A percentile compares a stretch with the other conserved stretches of the same genome.
These are phyloP conservation scores for Phyllopteryx taeniolatus DNA, from an alignment of 2,113 vertebrate genomes.

Conservation along the genomic window DNA sequence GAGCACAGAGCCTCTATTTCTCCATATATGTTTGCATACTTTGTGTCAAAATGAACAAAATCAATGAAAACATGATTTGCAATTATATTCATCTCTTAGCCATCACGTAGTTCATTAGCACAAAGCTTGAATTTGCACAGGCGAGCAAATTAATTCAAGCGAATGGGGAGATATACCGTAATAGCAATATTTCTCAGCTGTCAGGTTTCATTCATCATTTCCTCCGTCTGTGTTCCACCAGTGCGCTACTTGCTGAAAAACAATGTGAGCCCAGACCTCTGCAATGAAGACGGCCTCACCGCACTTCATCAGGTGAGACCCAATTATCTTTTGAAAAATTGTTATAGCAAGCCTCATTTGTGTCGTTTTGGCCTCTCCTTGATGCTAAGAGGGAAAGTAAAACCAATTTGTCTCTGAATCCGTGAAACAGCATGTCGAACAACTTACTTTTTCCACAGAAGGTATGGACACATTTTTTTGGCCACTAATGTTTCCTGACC, in stretches of 20 bases:
- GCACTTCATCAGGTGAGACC: conserved; percentile 91
- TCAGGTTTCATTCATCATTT: conserved; percentile 8
- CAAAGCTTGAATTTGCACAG: not conserved
- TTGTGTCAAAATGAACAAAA: not conserved
- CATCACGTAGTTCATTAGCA: not conserved
- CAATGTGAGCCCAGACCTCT: conserved; percentile 90
- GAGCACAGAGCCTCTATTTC: too few species aligned
- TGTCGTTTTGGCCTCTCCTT: too few species aligned
- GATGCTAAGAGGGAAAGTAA: not conserved
- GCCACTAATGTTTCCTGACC: not conserved
- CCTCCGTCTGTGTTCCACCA: conserved; percentile 64
- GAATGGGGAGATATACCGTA: not conserved
- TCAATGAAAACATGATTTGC: not conserved
- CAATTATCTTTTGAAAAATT: not conserved
- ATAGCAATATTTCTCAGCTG: not conserved
- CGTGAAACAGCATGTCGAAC: not conserved
- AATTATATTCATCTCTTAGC: not conserved
- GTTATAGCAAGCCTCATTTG: not conserved
- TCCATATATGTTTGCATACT: not conserved
- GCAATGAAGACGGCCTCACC: conserved; percentile 94
- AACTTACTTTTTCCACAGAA: not conserved
- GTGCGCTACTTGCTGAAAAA: conserved; percentile 92
- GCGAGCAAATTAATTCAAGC: not conserved
- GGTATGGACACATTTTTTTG: not conserved
- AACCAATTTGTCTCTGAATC: not conserved